Base-by-base conservation (phyloP, 2,797 vertebrate genomes). In the Melanotaenia trifasciata region DNA sequence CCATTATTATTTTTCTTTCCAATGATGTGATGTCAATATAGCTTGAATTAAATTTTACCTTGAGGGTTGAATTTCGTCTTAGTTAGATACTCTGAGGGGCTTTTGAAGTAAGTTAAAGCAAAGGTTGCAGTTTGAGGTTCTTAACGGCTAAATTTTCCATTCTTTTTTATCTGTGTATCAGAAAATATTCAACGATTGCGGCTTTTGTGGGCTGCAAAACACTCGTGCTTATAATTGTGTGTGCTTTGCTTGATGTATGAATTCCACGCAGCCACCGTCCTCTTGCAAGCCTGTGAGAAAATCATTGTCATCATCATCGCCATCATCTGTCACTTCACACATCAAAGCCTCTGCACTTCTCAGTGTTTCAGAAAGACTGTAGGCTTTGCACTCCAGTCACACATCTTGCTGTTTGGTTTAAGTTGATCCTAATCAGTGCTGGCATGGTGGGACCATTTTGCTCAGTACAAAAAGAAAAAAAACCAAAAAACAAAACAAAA, bases 341-440 rank as follows among this genome's bases (percentile, higher is more conserved):
- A 87, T 89, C 79, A 87, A 71, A 88, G 76, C 72, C 40, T 56
- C 67, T 54, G 45, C 70, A 30, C 70, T 47, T 61, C 53, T 78
- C 64, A 68, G 73, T 72, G 85, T 72, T 76, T 83, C 66, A 70
- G 75, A 45, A 70, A 74, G 53, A 78, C 70, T 74, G 73, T 71
- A 72, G 74, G 75, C 81, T 67, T 38, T 77, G 62, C 76, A 58
- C 83, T 79, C 79, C 61, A 78, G 81, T 83, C 79, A 70, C 82
- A 79, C 72, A 40, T 85, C 84, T 82, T 20, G 53, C 72, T 84
- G 82, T 87, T 90, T 84, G 85, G 78, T 80, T 89, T 74, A 70
- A 84, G 77, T 74, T 90, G 87, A 91, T 91, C 76, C 75, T 89
- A 90, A 90, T 92, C 86, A 82, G 72, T 22, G 67, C 43, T 76